Evolutionary conservation across 92 coral and sea anemone genomes (phyloP).

Genomic region (Micromussa lordhowensis): DNA sequence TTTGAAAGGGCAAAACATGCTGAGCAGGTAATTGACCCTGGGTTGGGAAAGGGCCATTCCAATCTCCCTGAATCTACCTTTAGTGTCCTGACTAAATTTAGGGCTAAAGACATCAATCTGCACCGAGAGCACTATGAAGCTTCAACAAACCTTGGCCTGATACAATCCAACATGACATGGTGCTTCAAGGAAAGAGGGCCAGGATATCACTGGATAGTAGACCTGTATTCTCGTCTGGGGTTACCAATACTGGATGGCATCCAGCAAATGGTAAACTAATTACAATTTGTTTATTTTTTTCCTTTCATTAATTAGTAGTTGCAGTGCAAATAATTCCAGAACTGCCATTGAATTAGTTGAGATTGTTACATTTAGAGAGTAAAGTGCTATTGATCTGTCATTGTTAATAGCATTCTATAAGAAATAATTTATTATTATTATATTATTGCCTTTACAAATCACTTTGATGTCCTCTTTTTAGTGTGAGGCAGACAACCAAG

Average conservation of each 20-base stretch:
- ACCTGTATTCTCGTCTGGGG: not conserved
- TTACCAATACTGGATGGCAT: not conserved
- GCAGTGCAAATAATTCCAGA: too few species aligned
- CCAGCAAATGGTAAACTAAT: not conserved
- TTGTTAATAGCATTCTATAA: too few species aligned
- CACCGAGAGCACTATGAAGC: slow-evolving; percentile 33
- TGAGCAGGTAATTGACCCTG: not conserved
- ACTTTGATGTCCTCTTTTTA: too few species aligned
- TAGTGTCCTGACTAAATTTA: slow-evolving; percentile 8
- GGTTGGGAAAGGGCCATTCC: slow-evolving; percentile 14
- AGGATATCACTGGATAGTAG: not conserved
- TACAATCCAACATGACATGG: not conserved
- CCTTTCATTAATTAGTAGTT: too few species aligned
- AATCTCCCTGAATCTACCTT: slow-evolving; percentile 24
- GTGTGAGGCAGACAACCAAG: slow-evolving; percentile 5
- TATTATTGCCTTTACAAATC: not conserved
- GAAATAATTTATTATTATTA: too few species aligned
- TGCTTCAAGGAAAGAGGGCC: not conserved
- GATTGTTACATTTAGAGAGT: too few species aligned
- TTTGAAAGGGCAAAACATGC: too few species aligned
- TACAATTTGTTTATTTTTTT: too few species aligned
- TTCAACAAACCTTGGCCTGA: not conserved
- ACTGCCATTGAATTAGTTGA: too few species aligned
- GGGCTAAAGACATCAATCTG: not conserved
- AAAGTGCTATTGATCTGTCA: too few species aligned